phyloP scores from a whole-genome alignment of 2,113 vertebrate species.

The Microtus oregoni region DNA sequence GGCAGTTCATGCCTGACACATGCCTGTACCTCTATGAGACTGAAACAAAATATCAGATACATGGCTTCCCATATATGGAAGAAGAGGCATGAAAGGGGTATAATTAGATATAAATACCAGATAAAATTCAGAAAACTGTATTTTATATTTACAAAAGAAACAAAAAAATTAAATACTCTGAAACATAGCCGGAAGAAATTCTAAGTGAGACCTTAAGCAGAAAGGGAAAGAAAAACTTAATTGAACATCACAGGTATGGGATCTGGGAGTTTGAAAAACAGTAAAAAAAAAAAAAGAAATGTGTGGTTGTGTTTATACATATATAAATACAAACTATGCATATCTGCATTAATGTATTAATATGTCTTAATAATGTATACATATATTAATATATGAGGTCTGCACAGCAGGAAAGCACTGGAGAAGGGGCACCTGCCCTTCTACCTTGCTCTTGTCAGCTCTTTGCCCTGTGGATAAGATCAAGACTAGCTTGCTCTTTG shows the following conservation, averaged over 20 bases:
- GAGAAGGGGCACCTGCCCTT: background rate
- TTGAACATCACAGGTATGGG: background rate
- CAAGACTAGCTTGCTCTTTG: background rate
- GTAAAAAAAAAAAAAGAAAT: background rate
- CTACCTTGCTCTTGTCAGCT: background rate
- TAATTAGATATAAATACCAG: background rate
- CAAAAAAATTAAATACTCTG: background rate
- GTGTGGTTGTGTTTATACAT: background rate
- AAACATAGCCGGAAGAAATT: background rate
- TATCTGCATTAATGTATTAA: background rate
- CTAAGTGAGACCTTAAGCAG: background rate
- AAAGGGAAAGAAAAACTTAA: background rate
- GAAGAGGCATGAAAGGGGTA: rapidly evolving
- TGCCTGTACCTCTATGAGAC: background rate
- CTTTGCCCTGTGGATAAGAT: background rate
- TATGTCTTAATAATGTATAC: background rate
- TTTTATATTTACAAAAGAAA: background rate
- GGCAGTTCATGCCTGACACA: background rate
- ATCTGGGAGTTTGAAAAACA: background rate
- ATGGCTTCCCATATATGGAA: background rate
- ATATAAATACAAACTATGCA: background rate
- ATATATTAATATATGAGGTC: background rate
- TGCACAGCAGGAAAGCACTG: background rate
- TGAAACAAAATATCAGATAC: background rate
- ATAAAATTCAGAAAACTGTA: background rate